These are phyloP conservation scores for Uropsilus gracilis DNA, from an alignment of 2,113 vertebrate genomes.

Conservation along the genomic window DNA sequence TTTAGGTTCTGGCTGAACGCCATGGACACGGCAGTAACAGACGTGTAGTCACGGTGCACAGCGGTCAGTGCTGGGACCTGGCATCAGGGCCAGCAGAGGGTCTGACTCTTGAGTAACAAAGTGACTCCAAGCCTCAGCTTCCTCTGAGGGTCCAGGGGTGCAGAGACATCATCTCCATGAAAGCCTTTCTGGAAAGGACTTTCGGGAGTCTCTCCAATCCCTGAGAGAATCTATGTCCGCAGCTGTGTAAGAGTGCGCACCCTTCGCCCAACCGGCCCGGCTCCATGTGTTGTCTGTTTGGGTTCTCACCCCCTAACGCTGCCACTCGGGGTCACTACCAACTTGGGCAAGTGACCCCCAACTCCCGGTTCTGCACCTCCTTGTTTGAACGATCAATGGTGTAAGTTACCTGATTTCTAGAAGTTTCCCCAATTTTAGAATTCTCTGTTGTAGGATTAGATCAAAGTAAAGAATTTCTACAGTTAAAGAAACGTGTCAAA, in stretches of 20 bases:
- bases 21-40: neutral
- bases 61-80: neutral
- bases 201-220: neutral
- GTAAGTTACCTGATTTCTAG: neutral
- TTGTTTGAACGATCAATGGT: neutral
- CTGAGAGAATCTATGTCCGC: neutral
- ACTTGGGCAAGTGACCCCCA: neutral
- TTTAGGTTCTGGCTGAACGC: neutral
- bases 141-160: neutral
- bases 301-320: too few relatives aligned
- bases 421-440: neutral
- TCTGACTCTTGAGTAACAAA: neutral
- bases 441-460: neutral
- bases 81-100: neutral
- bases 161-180: neutral
- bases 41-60: accelerated
- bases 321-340: neutral
- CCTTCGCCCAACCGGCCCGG: neutral
- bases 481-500: too few relatives aligned
- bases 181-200: neutral
- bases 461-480: too few relatives aligned
- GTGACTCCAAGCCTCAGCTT: neutral
- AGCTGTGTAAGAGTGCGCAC: accelerated
- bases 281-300: too few relatives aligned
- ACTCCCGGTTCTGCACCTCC: neutral